These are phyloP conservation scores for Campylomormyrus numenius DNA, from an alignment of 2,113 vertebrate genomes.

Conservation along the genomic window DNA sequence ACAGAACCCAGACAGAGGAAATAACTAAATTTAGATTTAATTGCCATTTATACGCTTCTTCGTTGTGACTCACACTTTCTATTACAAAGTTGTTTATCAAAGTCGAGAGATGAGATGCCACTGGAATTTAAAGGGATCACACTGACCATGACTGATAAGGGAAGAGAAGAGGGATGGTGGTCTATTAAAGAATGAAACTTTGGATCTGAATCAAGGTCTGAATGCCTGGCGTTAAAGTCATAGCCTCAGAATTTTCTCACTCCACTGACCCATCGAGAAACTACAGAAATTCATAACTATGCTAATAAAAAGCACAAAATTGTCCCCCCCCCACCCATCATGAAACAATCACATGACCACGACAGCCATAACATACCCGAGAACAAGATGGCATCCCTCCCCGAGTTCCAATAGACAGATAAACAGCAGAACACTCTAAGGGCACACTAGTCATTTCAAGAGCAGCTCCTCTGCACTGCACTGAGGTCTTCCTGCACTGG, in stretches of 20 bases:
- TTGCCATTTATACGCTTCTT: not conserved
- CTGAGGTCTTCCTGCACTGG: not conserved
- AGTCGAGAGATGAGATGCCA: not conserved
- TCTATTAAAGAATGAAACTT: not conserved
- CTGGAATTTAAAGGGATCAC: not conserved
- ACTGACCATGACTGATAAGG: not conserved
- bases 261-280: not conserved
- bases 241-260: not conserved
- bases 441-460: not conserved
- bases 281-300: not conserved
- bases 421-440: not conserved
- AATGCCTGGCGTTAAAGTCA: not conserved
- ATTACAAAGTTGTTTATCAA: not conserved
- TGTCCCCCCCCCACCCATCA: not conserved
- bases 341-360: not conserved
- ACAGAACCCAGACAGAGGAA: not conserved
- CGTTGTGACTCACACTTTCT: not conserved
- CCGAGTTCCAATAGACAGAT: not conserved
- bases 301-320: not conserved
- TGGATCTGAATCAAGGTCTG: not conserved
- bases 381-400: not conserved
- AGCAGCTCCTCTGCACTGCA: not conserved
- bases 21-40: not conserved
- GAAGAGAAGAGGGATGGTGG: not conserved
- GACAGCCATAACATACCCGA: not conserved